phyloP scores from a whole-genome alignment of 2,113 vertebrate species.

The Macquaria ambigua region DNA sequence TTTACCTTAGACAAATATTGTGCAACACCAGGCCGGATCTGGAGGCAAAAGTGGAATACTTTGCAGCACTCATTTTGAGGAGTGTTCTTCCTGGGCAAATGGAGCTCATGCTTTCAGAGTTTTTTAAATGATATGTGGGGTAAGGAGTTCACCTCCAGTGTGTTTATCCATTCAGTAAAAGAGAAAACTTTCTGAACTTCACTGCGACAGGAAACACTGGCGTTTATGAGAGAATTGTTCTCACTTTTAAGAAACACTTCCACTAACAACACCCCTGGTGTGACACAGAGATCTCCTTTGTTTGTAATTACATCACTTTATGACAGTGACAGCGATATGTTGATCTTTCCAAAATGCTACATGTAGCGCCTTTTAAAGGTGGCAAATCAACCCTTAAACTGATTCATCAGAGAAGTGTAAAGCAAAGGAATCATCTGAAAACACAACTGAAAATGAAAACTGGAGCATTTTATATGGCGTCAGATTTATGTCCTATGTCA shows the following conservation, averaged over 20 bases:
- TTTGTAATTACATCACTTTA: background rate
- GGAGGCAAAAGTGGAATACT: background rate
- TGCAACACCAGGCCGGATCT: background rate
- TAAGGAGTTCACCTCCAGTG: background rate
- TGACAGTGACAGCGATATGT: background rate
- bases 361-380: background rate
- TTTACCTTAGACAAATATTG: background rate
- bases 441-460: background rate
- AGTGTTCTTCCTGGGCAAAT: background rate
- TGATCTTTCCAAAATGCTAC: background rate
- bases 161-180: background rate
- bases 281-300: too few relatives aligned
- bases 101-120: background rate
- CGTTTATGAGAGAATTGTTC: too few relatives aligned
- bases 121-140: background rate
- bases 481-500: too few relatives aligned
- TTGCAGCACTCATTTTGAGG: background rate
- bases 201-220: too few relatives aligned
- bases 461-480: background rate
- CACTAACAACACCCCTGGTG: too few relatives aligned
- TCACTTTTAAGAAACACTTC: too few relatives aligned
- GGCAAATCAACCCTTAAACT: background rate
- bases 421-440: background rate
- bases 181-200: too few relatives aligned
- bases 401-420: background rate